Conservation (phyloP, 1,140 invertebrate genomes). For the Uloborus diversus region DNA sequence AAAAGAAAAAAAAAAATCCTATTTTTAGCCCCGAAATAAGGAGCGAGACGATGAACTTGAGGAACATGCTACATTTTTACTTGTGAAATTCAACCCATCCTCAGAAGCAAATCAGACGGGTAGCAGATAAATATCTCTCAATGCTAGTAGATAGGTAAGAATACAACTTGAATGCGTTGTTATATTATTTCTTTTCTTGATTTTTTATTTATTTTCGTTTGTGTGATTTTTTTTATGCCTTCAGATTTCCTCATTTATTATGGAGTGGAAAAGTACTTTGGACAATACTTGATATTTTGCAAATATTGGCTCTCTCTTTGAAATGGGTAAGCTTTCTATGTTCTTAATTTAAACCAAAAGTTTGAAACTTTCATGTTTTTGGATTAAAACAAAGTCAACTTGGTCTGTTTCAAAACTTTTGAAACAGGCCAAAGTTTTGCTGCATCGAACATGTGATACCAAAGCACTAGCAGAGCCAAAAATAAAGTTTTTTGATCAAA, state of each 20-base stretch:
- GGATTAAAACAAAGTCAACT: too few species aligned
- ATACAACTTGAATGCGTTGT: too few species aligned
- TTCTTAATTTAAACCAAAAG: not conserved
- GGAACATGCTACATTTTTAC: constrained; percentile 89
- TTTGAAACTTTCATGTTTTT: not conserved
- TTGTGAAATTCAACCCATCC: constrained; percentile 97
- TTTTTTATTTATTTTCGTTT: not conserved
- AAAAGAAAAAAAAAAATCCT: too few species aligned
- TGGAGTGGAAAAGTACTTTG: constrained; percentile 86
- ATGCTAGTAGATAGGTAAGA: constrained; percentile 82
- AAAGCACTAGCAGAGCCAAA: too few species aligned
- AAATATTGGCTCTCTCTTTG: constrained; percentile 88
- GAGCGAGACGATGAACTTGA: constrained; percentile 89
- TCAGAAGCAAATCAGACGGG: constrained; percentile 90
- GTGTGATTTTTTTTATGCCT: constrained; percentile 55
- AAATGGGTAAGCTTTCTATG: constrained; percentile 70
- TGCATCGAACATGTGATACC: too few species aligned
- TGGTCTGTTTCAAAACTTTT: too few species aligned
- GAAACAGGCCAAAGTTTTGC: too few species aligned
- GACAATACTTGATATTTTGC: constrained; percentile 97
- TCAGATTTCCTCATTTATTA: constrained; percentile 77
- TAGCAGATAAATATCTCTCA: constrained; percentile 94
- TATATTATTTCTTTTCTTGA: constrained; percentile 54
- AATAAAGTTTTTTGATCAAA: too few species aligned
- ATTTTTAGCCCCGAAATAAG: constrained; percentile 71